Conservation (phyloP, 2,113 vertebrate species). For the Chlamydotis undulata region DNA sequence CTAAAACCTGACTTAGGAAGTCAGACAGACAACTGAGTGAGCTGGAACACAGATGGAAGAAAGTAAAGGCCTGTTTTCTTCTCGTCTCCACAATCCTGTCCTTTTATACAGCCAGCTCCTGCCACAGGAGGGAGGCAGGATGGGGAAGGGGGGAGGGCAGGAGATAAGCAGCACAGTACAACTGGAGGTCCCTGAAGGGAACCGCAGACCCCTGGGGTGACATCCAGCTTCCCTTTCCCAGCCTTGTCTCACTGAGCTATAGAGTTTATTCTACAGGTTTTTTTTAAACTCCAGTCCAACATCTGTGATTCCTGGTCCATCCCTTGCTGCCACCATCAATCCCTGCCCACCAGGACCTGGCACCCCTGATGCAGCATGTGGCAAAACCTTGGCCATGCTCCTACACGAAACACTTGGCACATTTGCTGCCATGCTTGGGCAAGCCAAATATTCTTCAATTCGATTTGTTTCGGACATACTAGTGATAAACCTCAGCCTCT, state of each 20-base stretch:
- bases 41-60: background rate
- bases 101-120: background rate
- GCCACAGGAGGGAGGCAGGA: background rate
- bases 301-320: background rate
- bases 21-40: background rate
- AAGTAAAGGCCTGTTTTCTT: background rate
- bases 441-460: background rate
- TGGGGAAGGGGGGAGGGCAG: background rate
- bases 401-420: background rate
- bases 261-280: background rate
- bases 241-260: background rate
- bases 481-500: background rate
- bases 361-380: background rate
- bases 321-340: background rate
- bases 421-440: accelerated
- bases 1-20: background rate
- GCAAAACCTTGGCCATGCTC: background rate
- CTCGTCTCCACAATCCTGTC: background rate
- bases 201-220: background rate
- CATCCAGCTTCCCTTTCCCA: background rate
- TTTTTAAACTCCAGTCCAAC: background rate
- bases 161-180: background rate
- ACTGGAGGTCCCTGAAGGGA: background rate
- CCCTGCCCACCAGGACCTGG: background rate
- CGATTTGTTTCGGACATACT: background rate